phyloP scores from a whole-genome alignment of 2,797 vertebrate genomes.

The Protosalanx chinensis region DNA sequence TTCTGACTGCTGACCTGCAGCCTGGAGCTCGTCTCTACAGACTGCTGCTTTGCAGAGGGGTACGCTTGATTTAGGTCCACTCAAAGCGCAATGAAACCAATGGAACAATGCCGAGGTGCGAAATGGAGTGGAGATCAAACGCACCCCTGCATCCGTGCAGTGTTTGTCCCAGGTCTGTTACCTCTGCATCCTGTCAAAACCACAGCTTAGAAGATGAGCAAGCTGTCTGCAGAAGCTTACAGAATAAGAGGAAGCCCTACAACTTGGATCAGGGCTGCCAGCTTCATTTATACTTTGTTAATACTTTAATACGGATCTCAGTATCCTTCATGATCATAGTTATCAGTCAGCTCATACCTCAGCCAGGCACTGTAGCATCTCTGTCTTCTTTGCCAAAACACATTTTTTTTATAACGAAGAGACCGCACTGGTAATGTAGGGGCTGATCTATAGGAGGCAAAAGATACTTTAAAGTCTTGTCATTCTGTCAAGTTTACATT shows the following conservation, averaged over 20 bases:
- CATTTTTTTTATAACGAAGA: slow-evolving; percentile 52
- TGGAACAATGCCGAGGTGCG: neutral
- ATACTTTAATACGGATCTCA: neutral
- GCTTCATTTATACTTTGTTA: too few species aligned
- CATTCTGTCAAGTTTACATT: slow-evolving; percentile 21
- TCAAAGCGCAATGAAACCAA: neutral
- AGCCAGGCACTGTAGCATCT: slow-evolving; percentile 46
- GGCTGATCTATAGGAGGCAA: neutral
- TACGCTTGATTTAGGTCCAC: neutral
- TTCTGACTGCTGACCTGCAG: slow-evolving; percentile 48
- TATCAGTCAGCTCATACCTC: slow-evolving; percentile 41
- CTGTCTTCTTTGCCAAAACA: slow-evolving; percentile 37
- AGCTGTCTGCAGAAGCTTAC: too few species aligned
- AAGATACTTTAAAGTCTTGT: slow-evolving; percentile 27
- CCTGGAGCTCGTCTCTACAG: neutral
- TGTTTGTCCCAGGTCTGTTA: neutral
- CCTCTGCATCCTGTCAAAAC: neutral
- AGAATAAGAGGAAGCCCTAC: too few species aligned
- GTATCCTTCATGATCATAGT: slow-evolving; percentile 25
- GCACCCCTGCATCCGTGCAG: neutral
- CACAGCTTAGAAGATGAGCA: too few species aligned
- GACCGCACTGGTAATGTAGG: slow-evolving; percentile 50
- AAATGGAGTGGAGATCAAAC: neutral
- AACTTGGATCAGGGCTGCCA: too few species aligned
- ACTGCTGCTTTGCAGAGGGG: neutral